Percentiles rank a stretch among this genome's conserved stretches.
Conservation (phyloP, 1,140 invertebrate genomes). For the fruit fly (Drosophila melanogaster) region DNA sequence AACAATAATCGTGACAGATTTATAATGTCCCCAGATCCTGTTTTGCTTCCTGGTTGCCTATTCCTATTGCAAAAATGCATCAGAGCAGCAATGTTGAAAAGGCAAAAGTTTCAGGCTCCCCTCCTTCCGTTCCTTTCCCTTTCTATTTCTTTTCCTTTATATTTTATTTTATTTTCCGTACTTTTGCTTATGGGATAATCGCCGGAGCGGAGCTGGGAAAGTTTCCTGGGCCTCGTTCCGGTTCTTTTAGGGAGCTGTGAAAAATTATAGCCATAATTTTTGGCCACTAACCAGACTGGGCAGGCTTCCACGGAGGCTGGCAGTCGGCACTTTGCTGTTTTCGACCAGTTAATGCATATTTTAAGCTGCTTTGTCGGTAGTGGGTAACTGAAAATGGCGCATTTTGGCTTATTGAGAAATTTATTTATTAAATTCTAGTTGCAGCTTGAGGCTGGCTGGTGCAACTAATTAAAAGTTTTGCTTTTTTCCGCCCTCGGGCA, state of each 20-base stretch:
- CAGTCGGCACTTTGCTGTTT: slow-evolving; percentile 35
- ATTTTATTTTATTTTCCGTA: slow-evolving; percentile 5
- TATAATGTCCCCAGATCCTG: slow-evolving; percentile 53
- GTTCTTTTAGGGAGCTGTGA: slow-evolving; percentile 46
- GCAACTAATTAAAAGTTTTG: slow-evolving; percentile 76
- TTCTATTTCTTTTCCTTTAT: background rate
- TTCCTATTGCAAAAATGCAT: slow-evolving; percentile 36
- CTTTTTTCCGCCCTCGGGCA: slow-evolving; percentile 25
- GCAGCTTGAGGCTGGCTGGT: slow-evolving; percentile 44
- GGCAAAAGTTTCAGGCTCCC: slow-evolving; percentile 28
- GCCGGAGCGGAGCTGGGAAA: slow-evolving; percentile 30
- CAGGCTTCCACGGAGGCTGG: slow-evolving; percentile 36
- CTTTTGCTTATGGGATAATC: slow-evolving; percentile 59
- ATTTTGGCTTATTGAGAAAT: slow-evolving; percentile 79
- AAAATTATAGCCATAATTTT: slow-evolving; percentile 79
- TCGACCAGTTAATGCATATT: slow-evolving; percentile 73
- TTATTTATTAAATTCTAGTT: slow-evolving; percentile 78
- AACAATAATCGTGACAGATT: slow-evolving; percentile 61
- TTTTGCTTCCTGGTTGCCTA: slow-evolving; percentile 10
- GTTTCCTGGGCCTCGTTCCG: slow-evolving; percentile 7
- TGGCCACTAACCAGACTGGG: slow-evolving; percentile 73
- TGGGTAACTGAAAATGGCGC: slow-evolving; percentile 39
- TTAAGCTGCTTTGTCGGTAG: slow-evolving; percentile 58
- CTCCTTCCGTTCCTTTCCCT: background rate
- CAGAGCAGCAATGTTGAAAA: slow-evolving; percentile 32